Percentiles rank a stretch among this genome's conserved stretches.
Conservation (phyloP, 2,113 vertebrate genomes). For the Himantopus leucocephalus region DNA sequence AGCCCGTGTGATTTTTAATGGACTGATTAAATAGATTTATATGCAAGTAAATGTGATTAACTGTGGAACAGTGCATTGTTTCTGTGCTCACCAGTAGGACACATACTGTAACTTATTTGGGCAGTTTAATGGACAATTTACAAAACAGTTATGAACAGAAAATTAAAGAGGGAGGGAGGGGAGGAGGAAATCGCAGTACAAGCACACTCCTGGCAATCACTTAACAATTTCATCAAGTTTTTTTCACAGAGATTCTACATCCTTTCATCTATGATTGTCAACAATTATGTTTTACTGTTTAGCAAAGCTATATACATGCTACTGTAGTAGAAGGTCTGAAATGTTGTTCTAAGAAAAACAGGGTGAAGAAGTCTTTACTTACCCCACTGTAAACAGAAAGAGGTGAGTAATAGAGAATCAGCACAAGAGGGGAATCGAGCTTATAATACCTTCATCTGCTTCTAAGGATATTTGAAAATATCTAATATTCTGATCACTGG, state of each 20-base stretch:
- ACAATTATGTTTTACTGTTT: neutral
- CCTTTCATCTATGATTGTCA: neutral
- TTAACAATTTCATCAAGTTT: neutral
- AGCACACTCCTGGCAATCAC: neutral
- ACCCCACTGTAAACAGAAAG: neutral
- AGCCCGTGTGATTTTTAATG: neutral
- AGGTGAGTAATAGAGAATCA: neutral
- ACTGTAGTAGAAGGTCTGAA: neutral
- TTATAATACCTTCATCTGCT: neutral
- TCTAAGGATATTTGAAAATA: neutral
- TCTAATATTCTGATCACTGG: neutral
- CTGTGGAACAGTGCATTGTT: neutral
- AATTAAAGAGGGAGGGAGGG: accelerated
- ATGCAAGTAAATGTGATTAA: neutral
- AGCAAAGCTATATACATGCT: neutral
- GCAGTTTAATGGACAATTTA: neutral
- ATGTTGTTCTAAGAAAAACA: neutral
- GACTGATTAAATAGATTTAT: neutral
- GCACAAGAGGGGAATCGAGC: neutral
- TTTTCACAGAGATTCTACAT: neutral
- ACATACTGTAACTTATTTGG: neutral
- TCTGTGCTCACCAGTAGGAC: neutral
- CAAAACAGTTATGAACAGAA: neutral
- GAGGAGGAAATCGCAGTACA: neutral
- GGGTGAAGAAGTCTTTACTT: neutral